phyloP scores from a whole-genome alignment of 2,113 vertebrate genomes.

The Puffinus mauretanicus region DNA sequence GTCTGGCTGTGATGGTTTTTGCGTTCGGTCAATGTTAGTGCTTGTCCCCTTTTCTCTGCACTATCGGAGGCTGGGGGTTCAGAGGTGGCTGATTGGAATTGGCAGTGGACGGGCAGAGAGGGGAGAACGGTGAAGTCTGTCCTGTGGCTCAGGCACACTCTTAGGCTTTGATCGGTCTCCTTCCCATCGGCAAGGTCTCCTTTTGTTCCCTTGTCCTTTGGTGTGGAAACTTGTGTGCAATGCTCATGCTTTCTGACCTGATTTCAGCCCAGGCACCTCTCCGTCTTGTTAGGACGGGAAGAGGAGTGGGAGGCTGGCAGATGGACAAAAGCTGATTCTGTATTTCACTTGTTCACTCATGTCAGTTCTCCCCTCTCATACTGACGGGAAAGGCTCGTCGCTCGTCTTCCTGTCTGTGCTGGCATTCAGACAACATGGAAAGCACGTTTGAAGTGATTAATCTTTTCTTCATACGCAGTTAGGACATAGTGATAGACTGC shows the following conservation, averaged over 20 bases:
- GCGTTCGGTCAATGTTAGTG: too few relatives aligned
- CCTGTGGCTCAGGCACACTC: neutral
- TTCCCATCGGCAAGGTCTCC: neutral
- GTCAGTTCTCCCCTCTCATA: neutral
- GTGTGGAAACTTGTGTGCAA: neutral
- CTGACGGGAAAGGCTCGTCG: neutral
- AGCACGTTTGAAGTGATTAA: neutral
- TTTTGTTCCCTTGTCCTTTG: neutral
- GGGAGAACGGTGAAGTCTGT: neutral
- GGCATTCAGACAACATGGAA: neutral
- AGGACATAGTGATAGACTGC: too few relatives aligned
- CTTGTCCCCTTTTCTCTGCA: neutral
- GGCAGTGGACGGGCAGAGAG: neutral
- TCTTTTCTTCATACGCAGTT: neutral
- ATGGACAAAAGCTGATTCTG: neutral
- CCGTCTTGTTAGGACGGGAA: neutral
- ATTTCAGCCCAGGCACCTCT: neutral
- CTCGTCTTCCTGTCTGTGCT: neutral
- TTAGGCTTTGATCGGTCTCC: neutral
- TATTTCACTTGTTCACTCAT: neutral
- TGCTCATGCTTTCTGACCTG: neutral
- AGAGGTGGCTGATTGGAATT: neutral
- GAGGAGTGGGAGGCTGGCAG: neutral
- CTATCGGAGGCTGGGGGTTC: neutral
- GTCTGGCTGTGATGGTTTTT: neutral